These are phyloP conservation scores for Pelvicachromis taeniatus DNA, from an alignment of 2,113 vertebrate genomes.

Conservation along the genomic window DNA sequence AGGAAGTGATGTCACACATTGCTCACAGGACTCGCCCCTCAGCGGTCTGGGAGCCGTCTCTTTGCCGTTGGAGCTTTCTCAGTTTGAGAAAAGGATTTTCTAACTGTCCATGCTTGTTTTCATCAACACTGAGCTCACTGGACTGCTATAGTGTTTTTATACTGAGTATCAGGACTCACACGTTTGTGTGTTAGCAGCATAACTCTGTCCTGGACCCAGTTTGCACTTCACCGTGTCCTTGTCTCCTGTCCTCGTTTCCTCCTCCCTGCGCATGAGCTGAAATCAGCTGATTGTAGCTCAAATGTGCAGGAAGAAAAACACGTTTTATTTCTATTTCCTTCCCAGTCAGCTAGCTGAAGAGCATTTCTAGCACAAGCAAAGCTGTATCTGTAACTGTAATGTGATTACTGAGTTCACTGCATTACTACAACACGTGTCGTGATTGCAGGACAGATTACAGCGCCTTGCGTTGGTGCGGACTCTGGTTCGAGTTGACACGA, in stretches of 20 bases:
- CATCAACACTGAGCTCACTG: no score
- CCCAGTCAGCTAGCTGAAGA: neutral
- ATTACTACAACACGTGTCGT: neutral
- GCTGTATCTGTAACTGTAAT: neutral
- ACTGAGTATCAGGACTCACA: no score
- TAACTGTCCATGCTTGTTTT: neutral
- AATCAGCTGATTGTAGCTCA: neutral
- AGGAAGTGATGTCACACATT: neutral
- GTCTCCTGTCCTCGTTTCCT: neutral
- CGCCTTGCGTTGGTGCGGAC: neutral
- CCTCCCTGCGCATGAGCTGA: neutral
- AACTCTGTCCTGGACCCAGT: neutral
- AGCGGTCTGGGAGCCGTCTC: no score
- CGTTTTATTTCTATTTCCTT: neutral
- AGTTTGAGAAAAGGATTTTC: fast-evolving
- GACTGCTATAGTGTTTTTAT: no score
- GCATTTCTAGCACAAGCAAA: neutral
- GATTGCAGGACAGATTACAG: fast-evolving
- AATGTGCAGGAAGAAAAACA: neutral
- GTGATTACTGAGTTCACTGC: neutral
- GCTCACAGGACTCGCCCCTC: neutral
- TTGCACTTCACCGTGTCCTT: neutral
- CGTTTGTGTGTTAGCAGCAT: fast-evolving
- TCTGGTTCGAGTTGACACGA: neutral
- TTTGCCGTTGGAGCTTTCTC: neutral